These are phyloP conservation scores for Pelecanoides urinatrix DNA, from an alignment of 2,113 vertebrate genomes.

Conservation along the genomic window DNA sequence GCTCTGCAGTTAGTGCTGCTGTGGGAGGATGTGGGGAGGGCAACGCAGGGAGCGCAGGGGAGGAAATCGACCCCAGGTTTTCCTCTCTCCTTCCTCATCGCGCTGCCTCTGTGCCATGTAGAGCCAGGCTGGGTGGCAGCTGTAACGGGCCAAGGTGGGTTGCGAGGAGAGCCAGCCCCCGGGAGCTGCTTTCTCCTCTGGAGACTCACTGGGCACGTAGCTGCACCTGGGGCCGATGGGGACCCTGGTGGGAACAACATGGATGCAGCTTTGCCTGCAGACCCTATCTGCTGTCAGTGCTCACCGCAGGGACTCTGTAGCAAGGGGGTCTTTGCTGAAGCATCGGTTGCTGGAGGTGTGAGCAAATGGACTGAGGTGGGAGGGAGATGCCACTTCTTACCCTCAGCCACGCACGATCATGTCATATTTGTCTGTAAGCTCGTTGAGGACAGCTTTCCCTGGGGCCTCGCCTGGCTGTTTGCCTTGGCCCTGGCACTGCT, in stretches of 20 bases:
- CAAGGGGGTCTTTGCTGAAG: background rate
- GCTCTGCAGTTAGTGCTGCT: background rate
- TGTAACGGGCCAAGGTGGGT: background rate
- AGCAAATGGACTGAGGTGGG: background rate
- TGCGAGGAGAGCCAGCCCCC: background rate
- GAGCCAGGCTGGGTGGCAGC: background rate
- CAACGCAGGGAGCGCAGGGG: rapidly evolving
- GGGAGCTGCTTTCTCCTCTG: background rate
- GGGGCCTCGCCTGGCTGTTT: too few relatives aligned
- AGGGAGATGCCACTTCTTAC: background rate
- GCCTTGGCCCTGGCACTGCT: rapidly evolving
- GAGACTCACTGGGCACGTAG: rapidly evolving
- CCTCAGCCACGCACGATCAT: rapidly evolving
- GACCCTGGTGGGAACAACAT: rapidly evolving
- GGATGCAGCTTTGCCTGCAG: rapidly evolving
- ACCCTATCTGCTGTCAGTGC: background rate
- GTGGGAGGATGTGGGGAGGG: background rate
- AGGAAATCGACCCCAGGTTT: background rate
- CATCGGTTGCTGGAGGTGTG: rapidly evolving
- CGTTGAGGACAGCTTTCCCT: background rate
- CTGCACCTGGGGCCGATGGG: background rate
- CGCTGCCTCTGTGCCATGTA: background rate
- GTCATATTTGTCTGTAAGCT: background rate
- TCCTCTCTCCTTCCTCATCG: background rate
- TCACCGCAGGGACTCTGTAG: background rate